Base-by-base conservation (phyloP, 1,140 invertebrate genomes). In the Brachystomella parvula region DNA sequence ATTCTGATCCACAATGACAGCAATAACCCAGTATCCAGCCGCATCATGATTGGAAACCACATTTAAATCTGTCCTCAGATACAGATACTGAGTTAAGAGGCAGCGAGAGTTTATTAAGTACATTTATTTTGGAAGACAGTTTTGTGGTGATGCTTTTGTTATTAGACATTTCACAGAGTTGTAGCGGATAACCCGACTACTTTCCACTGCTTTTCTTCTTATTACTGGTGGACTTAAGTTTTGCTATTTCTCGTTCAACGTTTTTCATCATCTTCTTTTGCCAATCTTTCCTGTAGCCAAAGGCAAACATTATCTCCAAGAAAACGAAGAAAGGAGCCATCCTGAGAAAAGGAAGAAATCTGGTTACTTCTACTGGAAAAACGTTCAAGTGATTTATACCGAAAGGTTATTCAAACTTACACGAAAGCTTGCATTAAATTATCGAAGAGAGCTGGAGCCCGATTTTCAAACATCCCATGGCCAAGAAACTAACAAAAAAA, bases 321-420 rank as follows among this genome's bases (percentile, higher is more conserved):
- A 74, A 57, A 1, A 74, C 73, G 47, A 74, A 74, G 9, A 74
- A 44, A 47, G 73, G 73, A 30, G 73, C 73, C 71, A 73, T 74
- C 32, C 73, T 71, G 26, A 67, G 21, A 63, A 33, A 26, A 30
- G 12, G 47, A 62, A 67, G 21, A 61, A 58, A 65, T 53, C 1
- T 28, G 56, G 2, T 26, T 9, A 26, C 28, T 24, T 12, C 21
- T 53, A 30, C 21, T 49, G 19, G 44, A 31, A 39, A 6, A 26
- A 28, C 39, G 9, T 29, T 47, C n/a, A 9, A 2, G 29, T 65
- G 24, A 60, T 26, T 29, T 21, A 65, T 3, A 47, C 21, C 28
- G 35, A 59, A 59, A 9, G 24, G 6, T 28, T 29, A 28, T 3
- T 2, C 19, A 12, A 17, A 30, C 65, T 72, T 67, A 71, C 70